Conservation (phyloP, 35 echinoderm and acorn worm species). For the Lytechinus variegatus region DNA sequence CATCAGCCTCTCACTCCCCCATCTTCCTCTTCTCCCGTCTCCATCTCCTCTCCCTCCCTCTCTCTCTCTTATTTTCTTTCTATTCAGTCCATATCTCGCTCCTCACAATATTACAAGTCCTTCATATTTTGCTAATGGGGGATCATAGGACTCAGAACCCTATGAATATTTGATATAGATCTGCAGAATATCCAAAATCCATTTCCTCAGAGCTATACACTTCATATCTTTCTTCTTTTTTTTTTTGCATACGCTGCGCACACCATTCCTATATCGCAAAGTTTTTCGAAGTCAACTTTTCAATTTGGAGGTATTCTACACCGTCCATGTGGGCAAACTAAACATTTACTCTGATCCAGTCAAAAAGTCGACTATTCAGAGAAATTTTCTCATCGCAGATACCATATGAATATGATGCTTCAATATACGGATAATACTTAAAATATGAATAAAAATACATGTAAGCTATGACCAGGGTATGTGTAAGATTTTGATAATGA, state of each 20-base stretch:
- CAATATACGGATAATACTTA: no score
- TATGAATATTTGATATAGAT: slow-evolving; percentile 15
- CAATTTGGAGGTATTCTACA: no score
- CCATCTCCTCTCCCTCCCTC: background rate
- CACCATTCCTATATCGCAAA: background rate
- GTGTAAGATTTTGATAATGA: no score
- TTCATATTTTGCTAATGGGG: background rate
- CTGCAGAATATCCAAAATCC: background rate
- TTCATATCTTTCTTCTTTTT: background rate
- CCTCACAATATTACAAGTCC: background rate
- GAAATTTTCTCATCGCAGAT: no score
- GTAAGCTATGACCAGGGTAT: no score
- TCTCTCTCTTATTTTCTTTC: background rate
- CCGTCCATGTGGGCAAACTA: no score
- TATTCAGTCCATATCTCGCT: background rate
- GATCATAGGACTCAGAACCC: background rate
- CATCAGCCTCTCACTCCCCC: background rate
- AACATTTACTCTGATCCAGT: no score
- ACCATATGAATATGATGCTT: no score
- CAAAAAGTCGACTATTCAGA: no score
- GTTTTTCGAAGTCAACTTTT: background rate
- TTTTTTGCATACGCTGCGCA: background rate
- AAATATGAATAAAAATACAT: no score
- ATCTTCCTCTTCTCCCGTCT: background rate
- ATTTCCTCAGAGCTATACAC: background rate